A percentile compares a stretch with the other conserved stretches of the same genome.
These are phyloP conservation scores for Tortricodes alternella DNA, from an alignment of 2,888 invertebrate species.

Conservation along the genomic window DNA sequence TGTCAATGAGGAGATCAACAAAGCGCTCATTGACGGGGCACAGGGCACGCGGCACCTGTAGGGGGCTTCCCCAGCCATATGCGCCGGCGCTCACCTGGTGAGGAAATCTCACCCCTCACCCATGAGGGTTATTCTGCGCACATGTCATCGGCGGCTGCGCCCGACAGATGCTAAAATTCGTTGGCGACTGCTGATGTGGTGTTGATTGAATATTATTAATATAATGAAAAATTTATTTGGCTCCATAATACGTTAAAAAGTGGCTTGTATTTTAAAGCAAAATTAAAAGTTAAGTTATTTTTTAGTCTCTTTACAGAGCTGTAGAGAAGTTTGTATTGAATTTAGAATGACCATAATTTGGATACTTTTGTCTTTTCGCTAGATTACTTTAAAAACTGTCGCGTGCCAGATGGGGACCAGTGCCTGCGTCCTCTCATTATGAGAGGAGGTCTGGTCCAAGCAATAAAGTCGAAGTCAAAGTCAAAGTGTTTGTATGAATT, in stretches of 20 bases:
- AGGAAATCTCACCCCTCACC: constrained; percentile 71
- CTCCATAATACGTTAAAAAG: background rate
- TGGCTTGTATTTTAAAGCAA: too few species aligned
- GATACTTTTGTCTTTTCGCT: background rate
- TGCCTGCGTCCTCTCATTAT: too few species aligned
- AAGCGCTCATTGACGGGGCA: constrained; percentile 56
- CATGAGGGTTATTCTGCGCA: constrained; percentile 67
- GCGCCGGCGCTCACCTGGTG: constrained; percentile 72
- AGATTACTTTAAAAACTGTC: background rate
- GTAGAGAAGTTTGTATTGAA: too few species aligned
- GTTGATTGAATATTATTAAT: constrained; percentile 57
- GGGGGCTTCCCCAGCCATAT: constrained; percentile 76
- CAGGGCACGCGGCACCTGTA: constrained; percentile 70
- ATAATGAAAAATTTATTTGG: background rate
- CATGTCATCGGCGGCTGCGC: constrained; percentile 77
- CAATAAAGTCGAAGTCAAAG: too few species aligned
- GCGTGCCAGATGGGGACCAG: too few species aligned
- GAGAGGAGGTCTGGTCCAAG: too few species aligned
- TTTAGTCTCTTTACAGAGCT: too few species aligned
- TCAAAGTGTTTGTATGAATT: too few species aligned
- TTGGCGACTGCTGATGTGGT: constrained; percentile 64
- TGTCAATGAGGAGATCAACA: constrained; percentile 72
- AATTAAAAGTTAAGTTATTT: too few species aligned
- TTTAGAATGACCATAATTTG: too few species aligned
- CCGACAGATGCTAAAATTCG: constrained; percentile 82